Conservation (phyloP, 2,888 invertebrate species). For the Neocrepidodera transversa region DNA sequence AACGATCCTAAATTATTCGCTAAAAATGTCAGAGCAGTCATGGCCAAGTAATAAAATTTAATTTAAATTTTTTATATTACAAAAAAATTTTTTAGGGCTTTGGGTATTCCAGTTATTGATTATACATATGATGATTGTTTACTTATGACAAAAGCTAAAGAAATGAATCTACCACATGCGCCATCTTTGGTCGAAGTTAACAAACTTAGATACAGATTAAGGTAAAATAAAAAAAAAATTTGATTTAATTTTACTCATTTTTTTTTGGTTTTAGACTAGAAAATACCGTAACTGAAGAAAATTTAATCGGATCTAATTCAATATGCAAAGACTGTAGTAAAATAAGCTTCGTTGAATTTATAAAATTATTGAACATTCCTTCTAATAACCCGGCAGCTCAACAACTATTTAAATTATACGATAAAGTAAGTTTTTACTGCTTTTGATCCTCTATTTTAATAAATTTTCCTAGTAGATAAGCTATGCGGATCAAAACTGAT, state of each 20-base stretch:
- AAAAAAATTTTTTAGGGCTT: conserved; percentile 70
- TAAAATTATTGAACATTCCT: conserved; percentile 68
- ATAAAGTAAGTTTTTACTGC: conserved; percentile 70
- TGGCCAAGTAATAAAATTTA: conserved; percentile 77
- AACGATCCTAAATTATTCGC: conserved; percentile 88
- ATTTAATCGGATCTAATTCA: conserved; percentile 57
- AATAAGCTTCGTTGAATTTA: conserved; percentile 66
- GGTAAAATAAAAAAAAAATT: too few relatives aligned
- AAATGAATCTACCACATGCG: conserved; percentile 79
- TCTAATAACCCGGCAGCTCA: conserved; percentile 64
- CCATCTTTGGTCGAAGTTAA: conserved; percentile 79
- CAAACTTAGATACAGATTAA: conserved; percentile 77
- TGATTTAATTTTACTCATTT: conserved; percentile 6
- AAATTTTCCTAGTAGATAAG: too few relatives aligned
- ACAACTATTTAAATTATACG: conserved; percentile 72
- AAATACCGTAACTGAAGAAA: conserved; percentile 65
- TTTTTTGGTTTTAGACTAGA: conserved; percentile 61
- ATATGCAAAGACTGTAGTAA: conserved; percentile 56
- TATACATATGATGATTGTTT: conserved; percentile 93
- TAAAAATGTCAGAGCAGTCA: conserved; percentile 85
- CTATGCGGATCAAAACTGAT: too few relatives aligned
- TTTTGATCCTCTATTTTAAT: too few relatives aligned
- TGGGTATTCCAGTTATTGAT: conserved; percentile 86
- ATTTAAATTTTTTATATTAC: too few relatives aligned
- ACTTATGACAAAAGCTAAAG: conserved; percentile 83